phyloP scores from a whole-genome alignment of 2,888 invertebrate species.

The Gnatocerus cornutus region DNA sequence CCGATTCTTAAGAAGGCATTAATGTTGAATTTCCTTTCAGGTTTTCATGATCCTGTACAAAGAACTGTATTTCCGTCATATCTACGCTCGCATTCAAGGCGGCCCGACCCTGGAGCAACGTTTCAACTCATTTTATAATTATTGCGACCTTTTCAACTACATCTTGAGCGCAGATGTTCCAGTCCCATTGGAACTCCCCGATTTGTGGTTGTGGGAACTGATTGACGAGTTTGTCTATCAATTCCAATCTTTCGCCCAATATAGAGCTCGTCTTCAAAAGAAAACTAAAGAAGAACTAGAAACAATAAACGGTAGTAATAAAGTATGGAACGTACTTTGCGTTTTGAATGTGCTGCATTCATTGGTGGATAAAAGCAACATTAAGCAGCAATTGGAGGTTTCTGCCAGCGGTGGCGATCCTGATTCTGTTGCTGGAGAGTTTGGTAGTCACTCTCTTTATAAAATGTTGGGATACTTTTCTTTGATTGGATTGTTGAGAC shows the following conservation, averaged over 20 bases:
- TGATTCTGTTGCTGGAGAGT: slow-evolving; percentile 95
- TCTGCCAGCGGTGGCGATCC: slow-evolving; percentile 91
- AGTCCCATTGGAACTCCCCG: slow-evolving; percentile 92
- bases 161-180: slow-evolving; percentile 93
- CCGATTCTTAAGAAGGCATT: no score
- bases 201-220: slow-evolving; percentile 99
- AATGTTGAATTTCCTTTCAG: slow-evolving; percentile 69
- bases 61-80: slow-evolving; percentile 97
- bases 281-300: slow-evolving; percentile 87
- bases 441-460: slow-evolving; percentile 96
- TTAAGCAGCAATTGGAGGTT: slow-evolving; percentile 97
- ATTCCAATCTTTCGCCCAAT: slow-evolving; percentile 93
- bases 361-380: slow-evolving; percentile 97
- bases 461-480: slow-evolving; percentile 99
- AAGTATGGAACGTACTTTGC: slow-evolving; percentile 98
- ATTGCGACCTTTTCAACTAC: slow-evolving; percentile 97
- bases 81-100: slow-evolving; percentile 93
- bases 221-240: slow-evolving; percentile 99
- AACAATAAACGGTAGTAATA: slow-evolving; percentile 84
- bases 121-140: slow-evolving; percentile 97
- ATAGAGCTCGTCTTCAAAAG: slow-evolving; percentile 81
- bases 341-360: slow-evolving; percentile 98
- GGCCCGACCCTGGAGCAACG: slow-evolving; percentile 94
- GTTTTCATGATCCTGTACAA: slow-evolving; percentile 97
- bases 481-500: slow-evolving; percentile 93